Evolutionary conservation across 2,888 invertebrate species (phyloP).

Genomic region (Sicus ferrugineus): DNA sequence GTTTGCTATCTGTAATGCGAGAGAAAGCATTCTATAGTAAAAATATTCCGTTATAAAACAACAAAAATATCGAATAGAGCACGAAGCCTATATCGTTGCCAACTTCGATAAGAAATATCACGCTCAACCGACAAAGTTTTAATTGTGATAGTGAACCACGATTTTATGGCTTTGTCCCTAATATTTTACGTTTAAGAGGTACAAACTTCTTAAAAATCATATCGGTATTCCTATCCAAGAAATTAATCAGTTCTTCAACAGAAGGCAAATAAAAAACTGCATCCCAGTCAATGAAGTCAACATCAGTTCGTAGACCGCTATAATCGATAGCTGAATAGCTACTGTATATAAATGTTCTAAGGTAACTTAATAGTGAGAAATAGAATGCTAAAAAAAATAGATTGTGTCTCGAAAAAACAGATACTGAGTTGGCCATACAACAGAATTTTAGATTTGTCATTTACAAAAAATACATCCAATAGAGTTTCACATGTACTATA

Average conservation of each 20-base stretch:
- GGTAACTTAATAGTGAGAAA: neutral
- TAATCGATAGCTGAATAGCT: neutral
- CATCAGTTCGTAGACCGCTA: neutral
- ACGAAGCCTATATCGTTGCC: neutral
- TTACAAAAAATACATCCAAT: slow-evolving; percentile 15
- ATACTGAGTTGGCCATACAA: neutral
- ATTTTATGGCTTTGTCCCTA: neutral
- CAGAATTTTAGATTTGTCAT: slow-evolving; percentile 6
- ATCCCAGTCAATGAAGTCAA: neutral
- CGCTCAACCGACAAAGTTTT: neutral
- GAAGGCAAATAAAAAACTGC: neutral
- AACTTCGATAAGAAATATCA: neutral
- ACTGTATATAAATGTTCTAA: neutral
- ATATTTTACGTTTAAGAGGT: neutral
- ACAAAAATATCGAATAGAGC: neutral
- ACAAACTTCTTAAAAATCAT: neutral
- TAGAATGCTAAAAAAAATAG: slow-evolving; percentile 5
- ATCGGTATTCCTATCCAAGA: neutral
- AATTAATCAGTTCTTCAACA: neutral
- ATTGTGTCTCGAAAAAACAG: slow-evolving; percentile 6
- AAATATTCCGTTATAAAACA: neutral
- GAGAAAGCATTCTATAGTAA: neutral
- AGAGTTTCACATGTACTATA: neutral
- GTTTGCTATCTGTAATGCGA: neutral
- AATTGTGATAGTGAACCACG: neutral